phyloP scores from a whole-genome alignment of 2,888 invertebrate species.

The Pristionchus fissidentatus region DNA sequence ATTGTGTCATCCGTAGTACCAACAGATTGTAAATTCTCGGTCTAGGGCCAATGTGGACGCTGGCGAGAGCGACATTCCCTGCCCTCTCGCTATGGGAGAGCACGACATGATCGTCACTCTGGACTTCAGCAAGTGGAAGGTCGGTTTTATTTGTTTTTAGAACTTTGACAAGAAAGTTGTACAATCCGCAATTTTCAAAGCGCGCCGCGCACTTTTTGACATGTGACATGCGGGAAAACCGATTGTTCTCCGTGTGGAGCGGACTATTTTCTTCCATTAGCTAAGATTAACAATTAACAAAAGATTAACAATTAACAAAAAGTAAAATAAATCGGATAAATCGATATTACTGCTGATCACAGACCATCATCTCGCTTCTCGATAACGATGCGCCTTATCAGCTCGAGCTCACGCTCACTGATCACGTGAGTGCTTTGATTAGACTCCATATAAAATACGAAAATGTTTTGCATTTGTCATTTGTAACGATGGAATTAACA shows the following conservation, averaged over 20 bases:
- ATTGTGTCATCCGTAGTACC: no score
- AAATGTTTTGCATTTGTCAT: no score
- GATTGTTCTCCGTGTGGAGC: no score
- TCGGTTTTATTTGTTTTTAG: not conserved
- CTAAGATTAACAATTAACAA: no score
- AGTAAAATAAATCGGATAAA: not conserved
- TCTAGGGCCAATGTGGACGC: not conserved
- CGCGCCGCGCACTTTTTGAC: no score
- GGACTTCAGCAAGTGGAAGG: constrained; percentile 16
- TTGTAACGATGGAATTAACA: no score
- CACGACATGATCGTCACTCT: constrained; percentile 17
- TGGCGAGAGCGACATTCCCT: not conserved
- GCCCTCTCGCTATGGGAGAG: not conserved
- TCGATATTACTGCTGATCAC: not conserved
- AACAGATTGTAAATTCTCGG: no score
- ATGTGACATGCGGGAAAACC: no score
- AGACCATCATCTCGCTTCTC: not conserved
- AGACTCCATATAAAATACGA: no score
- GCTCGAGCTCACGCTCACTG: constrained; percentile 23
- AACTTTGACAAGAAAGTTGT: no score
- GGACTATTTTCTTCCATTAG: no score
- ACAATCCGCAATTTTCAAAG: no score
- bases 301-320: not conserved
- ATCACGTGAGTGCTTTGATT: not conserved
- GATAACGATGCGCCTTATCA: constrained; percentile 39